Percentiles rank a stretch among this genome's conserved stretches.
Conservation (phyloP, 2,113 vertebrate species). For the Anhinga anhinga region DNA sequence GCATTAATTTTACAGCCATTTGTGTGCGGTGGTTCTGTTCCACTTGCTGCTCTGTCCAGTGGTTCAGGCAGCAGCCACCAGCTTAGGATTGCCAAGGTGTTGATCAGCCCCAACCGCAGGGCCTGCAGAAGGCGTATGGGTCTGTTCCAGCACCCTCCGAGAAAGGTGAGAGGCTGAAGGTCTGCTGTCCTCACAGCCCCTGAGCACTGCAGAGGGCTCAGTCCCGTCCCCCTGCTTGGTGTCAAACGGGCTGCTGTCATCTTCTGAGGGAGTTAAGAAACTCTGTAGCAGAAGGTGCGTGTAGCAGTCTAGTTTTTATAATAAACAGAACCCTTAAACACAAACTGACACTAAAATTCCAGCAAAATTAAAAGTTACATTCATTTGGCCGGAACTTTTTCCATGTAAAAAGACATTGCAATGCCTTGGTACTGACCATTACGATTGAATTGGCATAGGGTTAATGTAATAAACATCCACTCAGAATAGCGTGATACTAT, state of each 20-base stretch:
- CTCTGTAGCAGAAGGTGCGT: neutral
- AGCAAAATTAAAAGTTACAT: neutral
- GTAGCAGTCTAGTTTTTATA: neutral
- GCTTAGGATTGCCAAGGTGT: neutral
- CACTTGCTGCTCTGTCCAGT: neutral
- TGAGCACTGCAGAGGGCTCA: neutral
- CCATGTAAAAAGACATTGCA: neutral
- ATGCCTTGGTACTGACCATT: neutral
- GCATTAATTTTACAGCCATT: neutral
- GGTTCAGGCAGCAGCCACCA: neutral
- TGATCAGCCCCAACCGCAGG: neutral
- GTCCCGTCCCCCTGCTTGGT: neutral
- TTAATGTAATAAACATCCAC: neutral
- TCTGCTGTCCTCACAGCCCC: neutral
- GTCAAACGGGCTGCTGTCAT: neutral
- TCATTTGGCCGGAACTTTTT: neutral
- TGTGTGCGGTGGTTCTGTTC: neutral
- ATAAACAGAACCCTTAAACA: neutral
- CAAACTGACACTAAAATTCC: neutral
- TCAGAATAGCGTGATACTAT: rapidly evolving
- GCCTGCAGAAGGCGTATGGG: neutral
- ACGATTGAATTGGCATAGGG: neutral
- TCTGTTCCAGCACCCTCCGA: neutral
- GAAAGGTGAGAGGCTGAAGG: neutral
- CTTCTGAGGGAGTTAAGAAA: neutral